Base-by-base conservation (phyloP, 1,140 invertebrate genomes). In the Polypedilum vanderplanki region DNA sequence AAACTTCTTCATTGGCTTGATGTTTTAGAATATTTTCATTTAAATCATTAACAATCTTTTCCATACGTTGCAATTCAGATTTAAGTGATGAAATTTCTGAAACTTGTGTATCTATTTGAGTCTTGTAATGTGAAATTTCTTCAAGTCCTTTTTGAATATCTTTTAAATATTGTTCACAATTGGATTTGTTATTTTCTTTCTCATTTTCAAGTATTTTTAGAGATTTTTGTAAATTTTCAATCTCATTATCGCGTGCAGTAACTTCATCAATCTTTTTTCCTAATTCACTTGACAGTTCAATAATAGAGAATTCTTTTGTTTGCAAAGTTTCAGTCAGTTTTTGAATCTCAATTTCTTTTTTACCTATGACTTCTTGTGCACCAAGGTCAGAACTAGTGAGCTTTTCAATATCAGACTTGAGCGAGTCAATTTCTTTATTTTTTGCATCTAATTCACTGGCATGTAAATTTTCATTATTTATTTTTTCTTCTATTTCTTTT, bases 51-150 rank as follows among this genome's bases (percentile, higher is more conserved):
- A 81, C n/a, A 80, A 79, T 79, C 83, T 83, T 73, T 80, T 84
- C 12, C 83, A 78, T 77, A 75, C 75, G 79, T 80, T 85, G 82
- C 76, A 85, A 83, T 80, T 85, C 84, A 57, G 82, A 84, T 77
- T 84, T 85, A 75, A 85, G 83, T 22, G 80, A 79, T 74, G 83
- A 81, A 57, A 85, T 75, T 78, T 85, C 85, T 3, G 82, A 83
- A 77, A 84, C 83, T 1, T 83, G 80, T 76, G 85, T 76, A 74
- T 83, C 81, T 74, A 85, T 78, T 76, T 85, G 85, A 2, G 81
- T 81, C 3, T 80, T 83, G 33, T 84, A 76, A 17, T 70, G 3
- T 10, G 9, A 10, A 18, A 70, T 70, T 70, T 7, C 9, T 18
- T n/a, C 7, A 7, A 9, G 1, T 70, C 20, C 40, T 40, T 40